These are phyloP conservation scores for Thripadectes ignobilis DNA, from an alignment of 2,797 vertebrate species.

Conservation along the genomic window DNA sequence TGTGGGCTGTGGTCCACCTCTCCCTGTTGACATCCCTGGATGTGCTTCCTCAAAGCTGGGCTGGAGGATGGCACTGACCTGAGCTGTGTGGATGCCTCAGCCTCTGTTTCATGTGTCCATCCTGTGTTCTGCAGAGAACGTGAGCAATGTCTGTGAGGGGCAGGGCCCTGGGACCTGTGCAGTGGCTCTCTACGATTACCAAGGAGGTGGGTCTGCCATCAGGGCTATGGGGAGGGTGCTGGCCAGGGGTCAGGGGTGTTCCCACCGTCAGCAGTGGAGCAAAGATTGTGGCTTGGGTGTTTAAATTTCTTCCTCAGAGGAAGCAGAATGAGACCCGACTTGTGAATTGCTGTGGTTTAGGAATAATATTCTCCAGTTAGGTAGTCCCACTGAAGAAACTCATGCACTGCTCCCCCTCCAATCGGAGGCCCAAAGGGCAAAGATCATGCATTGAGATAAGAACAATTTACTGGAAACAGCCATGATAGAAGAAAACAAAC, in stretches of 20 bases:
- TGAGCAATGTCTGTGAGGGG: neutral
- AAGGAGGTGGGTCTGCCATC: constrained; percentile 84
- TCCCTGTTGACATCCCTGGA: neutral
- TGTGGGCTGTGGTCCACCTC: neutral
- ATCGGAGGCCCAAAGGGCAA: neutral
- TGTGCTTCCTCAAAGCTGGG: neutral
- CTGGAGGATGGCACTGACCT: neutral
- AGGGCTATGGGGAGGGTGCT: neutral
- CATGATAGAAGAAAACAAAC: neutral
- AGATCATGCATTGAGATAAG: neutral
- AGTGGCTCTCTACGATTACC: constrained; percentile 89
- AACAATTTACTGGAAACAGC: neutral
- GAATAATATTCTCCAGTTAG: neutral
- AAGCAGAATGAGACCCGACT: neutral
- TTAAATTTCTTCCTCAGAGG: neutral
- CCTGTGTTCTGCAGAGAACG: neutral
- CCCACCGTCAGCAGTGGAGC: neutral
- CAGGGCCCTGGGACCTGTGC: constrained; percentile 68
- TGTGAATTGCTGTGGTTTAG: neutral
- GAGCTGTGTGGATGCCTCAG: neutral
- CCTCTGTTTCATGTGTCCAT: neutral
- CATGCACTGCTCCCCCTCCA: neutral
- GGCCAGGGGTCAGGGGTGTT: neutral
- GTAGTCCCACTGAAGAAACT: neutral
- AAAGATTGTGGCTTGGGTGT: neutral